phyloP scores from a whole-genome alignment of 2,113 vertebrate species.

The Platycercus adscitus region DNA sequence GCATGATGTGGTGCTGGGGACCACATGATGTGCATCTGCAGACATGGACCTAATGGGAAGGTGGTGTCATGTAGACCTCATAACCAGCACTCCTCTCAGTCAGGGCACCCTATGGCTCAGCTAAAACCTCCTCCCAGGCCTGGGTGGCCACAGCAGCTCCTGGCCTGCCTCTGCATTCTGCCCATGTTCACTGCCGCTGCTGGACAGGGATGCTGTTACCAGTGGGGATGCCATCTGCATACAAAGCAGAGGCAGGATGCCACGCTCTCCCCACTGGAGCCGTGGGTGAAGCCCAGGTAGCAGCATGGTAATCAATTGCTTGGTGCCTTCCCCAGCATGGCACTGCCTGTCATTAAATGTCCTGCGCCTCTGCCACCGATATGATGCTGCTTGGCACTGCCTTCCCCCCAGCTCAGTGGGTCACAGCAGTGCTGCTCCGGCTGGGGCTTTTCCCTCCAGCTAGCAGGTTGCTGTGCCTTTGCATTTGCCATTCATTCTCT shows the following conservation, averaged over 20 bases:
- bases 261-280: not conserved
- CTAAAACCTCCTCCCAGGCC: not conserved
- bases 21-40: rapidly evolving
- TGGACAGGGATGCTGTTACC: not conserved
- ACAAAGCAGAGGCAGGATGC: not conserved
- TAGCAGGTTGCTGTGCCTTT: not conserved
- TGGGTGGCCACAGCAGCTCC: not conserved
- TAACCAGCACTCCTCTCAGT: too few species aligned
- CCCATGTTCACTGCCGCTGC: not conserved
- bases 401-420: not conserved
- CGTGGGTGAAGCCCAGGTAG: not conserved
- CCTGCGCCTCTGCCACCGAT: rapidly evolving
- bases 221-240: not conserved
- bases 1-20: rapidly evolving
- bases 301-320: not conserved
- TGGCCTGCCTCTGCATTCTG: not conserved
- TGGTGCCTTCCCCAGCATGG: not conserved
- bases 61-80: not conserved
- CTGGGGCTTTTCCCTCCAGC: not conserved
- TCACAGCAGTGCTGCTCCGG: rapidly evolving
- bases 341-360: not conserved
- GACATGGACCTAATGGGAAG: not conserved
- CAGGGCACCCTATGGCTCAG: not conserved
- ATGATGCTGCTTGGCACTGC: not conserved
- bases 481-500: rapidly evolving